phyloP scores from a whole-genome alignment of 2,888 invertebrate genomes.

The Gnatocerus cornutus region DNA sequence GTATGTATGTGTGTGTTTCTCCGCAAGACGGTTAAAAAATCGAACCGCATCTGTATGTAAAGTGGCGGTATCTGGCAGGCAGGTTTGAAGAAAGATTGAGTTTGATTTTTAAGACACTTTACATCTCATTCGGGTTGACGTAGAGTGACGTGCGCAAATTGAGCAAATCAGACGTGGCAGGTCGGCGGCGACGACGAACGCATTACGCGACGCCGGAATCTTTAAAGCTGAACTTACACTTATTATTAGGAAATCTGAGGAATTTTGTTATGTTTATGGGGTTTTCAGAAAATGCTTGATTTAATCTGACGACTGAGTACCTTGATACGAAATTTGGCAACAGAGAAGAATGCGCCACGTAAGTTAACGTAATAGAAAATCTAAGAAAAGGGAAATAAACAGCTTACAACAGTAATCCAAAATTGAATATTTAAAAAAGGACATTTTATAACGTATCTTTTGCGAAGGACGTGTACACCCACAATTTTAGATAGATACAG shows the following conservation, averaged over 20 bases:
- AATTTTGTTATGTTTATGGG: background rate
- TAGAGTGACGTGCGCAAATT: slow-evolving; percentile 70
- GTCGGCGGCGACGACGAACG: slow-evolving; percentile 50
- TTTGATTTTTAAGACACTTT: slow-evolving; percentile 71
- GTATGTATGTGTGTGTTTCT: slow-evolving; percentile 37
- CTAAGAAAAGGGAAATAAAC: no score
- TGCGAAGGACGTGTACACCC: no score
- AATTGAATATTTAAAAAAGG: no score
- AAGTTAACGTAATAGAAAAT: no score
- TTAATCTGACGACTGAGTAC: background rate
- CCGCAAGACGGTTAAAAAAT: slow-evolving; percentile 53
- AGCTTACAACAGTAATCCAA: no score
- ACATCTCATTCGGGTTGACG: slow-evolving; percentile 69
- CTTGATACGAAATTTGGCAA: no score
- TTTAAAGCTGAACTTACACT: slow-evolving; percentile 25
- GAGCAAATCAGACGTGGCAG: slow-evolving; percentile 70
- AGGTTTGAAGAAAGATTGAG: slow-evolving; percentile 67
- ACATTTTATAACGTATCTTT: no score
- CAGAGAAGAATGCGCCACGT: no score
- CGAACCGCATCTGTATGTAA: slow-evolving; percentile 62
- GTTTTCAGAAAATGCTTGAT: background rate
- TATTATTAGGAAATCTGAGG: slow-evolving; percentile 11
- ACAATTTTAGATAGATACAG: no score
- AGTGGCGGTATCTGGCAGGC: slow-evolving; percentile 63
- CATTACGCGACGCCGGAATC: slow-evolving; percentile 34